Base-by-base conservation (phyloP, 2,888 invertebrate genomes). In the Phyllotreta cruciferae region DNA sequence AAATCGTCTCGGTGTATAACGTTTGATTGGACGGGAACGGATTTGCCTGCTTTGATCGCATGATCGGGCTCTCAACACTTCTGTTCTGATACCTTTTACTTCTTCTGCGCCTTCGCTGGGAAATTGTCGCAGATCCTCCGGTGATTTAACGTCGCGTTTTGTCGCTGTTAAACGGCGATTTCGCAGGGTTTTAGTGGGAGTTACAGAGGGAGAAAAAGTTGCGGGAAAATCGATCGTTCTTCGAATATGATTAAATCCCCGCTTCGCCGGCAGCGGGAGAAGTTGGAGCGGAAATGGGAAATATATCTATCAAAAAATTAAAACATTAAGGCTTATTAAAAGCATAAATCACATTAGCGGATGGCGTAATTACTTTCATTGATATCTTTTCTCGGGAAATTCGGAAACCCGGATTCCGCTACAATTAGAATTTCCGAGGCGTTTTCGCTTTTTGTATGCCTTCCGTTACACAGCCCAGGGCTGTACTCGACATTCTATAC, bases 331-430 rank as follows among this genome's bases (percentile, higher is more conserved):
- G 64, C 62, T 73, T 75, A 75, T 76, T 76, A 74, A 74, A 72
- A 69, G 70, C 74, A 74, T 75, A 74, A 74, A 75, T 76, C 75
- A 75, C 69, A 72, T 66, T 66, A 66, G 66, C 62, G 69, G 71
- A 66, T 67, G 56, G 66, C 73, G 73, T 75, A 76, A 77, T 77
- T 77, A 75, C 70, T 69, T 73, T 71, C 75, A 78, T 78, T 77
- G 78, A 75, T 77, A 76, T 78, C 77, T 77, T 77, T 54, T 75
- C 75, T 24, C 24, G 24, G 76, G 75, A 78, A 77, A 77, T 77
- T 74, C 71, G 73, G 73, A 75, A 77, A 75, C 74, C 73, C 73
- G 72, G 70, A 70, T 71, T 71, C 74, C 70, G 73, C 72, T 72
- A 73, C 74, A 74, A 74, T 74, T 74, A 74, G 69, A 71, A 70